phyloP scores from a whole-genome alignment of 2,113 vertebrate species.

The Lichenostomus cassidix region DNA sequence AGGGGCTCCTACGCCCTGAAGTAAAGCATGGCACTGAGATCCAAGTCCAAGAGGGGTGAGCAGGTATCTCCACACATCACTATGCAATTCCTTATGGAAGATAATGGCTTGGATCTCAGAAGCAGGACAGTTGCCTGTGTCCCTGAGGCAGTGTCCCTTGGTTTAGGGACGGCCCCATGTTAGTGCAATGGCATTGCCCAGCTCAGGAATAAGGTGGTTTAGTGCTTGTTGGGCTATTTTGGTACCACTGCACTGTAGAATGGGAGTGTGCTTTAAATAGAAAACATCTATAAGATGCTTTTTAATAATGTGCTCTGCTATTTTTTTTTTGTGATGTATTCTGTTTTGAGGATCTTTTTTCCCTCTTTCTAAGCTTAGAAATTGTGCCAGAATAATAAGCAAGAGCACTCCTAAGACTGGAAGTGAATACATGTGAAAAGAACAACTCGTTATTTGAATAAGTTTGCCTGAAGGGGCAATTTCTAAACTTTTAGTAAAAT shows the following conservation, averaged over 20 bases:
- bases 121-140: not conserved
- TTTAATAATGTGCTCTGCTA: not conserved
- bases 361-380: not conserved
- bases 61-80: not conserved
- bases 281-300: not conserved
- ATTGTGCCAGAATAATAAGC: not conserved
- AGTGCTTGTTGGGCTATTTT: not conserved
- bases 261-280: not conserved
- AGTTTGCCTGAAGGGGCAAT: slow-evolving; percentile 21
- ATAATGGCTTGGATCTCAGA: not conserved
- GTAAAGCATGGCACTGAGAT: not conserved
- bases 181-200: not conserved
- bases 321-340: not conserved
- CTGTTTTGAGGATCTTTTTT: not conserved
- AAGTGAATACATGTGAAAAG: not conserved
- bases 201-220: not conserved
- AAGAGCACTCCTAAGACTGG: not conserved
- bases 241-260: not conserved
- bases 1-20: not conserved
- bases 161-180: not conserved
- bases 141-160: not conserved
- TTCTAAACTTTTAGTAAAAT: slow-evolving; percentile 38
- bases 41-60: not conserved
- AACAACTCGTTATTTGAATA: not conserved
- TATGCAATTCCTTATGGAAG: not conserved